Evolutionary conservation across 2,113 vertebrate genomes (phyloP).

Genomic region (Onychorhynchus coronatus): DNA sequence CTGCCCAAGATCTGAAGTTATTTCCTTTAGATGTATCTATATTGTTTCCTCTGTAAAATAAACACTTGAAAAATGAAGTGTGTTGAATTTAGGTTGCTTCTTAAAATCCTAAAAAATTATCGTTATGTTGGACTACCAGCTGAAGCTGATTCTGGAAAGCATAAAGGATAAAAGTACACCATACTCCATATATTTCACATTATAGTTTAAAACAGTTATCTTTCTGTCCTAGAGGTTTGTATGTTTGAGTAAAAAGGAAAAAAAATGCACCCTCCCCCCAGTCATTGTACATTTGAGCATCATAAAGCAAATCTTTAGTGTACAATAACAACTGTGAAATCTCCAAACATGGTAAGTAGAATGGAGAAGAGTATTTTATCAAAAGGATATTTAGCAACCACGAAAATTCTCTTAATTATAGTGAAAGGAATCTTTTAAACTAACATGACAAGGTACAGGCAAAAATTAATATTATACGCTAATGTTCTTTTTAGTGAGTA

Average conservation of each 20-base stretch:
- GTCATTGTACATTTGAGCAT: conserved; percentile 18
- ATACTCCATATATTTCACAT: conserved; percentile 23
- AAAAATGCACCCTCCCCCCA: neutral
- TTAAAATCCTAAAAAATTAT: neutral
- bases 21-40: neutral
- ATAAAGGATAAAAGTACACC: neutral
- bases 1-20: neutral
- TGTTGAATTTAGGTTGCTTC: neutral
- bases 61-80: neutral
- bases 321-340: conserved; percentile 39
- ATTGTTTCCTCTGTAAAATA: neutral
- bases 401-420: conserved; percentile 65
- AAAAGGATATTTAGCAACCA: conserved; percentile 64
- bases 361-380: conserved; percentile 58
- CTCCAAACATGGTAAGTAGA: conserved; percentile 23
- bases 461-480: conserved; percentile 81
- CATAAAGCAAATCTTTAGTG: conserved; percentile 54
- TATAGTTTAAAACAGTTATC: neutral
- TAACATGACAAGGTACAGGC: conserved; percentile 80
- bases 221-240: conserved; percentile 9
- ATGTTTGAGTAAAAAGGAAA: neutral
- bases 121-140: neutral
- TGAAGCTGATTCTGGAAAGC: neutral
- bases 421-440: conserved; percentile 83
- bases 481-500: conserved; percentile 84